A percentile compares a stretch with the other conserved stretches of the same genome.
Evolutionary conservation across 2,888 invertebrate species (phyloP).

Genomic region (Pilophorus perplexus): DNA sequence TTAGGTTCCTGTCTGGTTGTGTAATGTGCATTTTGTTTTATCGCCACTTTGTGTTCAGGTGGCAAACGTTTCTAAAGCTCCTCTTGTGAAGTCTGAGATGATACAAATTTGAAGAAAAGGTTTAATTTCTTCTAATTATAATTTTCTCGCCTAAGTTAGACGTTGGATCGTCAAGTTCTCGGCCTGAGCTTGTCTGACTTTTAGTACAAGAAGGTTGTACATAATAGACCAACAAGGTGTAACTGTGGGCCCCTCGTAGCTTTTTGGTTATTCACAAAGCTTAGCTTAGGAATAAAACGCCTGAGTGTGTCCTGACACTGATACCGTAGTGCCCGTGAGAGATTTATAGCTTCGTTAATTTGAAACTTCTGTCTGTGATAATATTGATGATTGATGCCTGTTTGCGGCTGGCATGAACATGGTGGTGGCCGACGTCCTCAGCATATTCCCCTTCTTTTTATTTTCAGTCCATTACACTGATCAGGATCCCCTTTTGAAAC

Average conservation of each 20-base stretch:
- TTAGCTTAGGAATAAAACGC: slow-evolving; percentile 32
- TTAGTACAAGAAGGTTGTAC: slow-evolving; percentile 23
- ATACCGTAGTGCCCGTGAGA: slow-evolving; percentile 44
- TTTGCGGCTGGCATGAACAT: slow-evolving; percentile 47
- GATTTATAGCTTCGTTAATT: slow-evolving; percentile 44
- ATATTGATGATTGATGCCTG: slow-evolving; percentile 36
- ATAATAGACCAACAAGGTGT: slow-evolving; percentile 21
- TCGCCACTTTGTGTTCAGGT: too few relatives aligned
- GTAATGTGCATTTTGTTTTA: too few relatives aligned
- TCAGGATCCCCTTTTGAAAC: too few relatives aligned
- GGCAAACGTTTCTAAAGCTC: too few relatives aligned
- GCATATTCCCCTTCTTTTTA: too few relatives aligned
- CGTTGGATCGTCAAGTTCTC: too few relatives aligned
- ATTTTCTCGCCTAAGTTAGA: too few relatives aligned
- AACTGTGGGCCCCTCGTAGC: slow-evolving; percentile 6
- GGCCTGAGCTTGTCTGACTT: slow-evolving; percentile 35
- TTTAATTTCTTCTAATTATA: too few relatives aligned
- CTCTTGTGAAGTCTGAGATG: too few relatives aligned
- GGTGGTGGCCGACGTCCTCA: slow-evolving; percentile 45
- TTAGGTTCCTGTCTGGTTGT: too few relatives aligned
- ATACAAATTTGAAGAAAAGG: too few relatives aligned
- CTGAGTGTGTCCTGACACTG: slow-evolving; percentile 30
- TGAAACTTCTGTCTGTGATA: slow-evolving; percentile 33
- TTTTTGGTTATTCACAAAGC: slow-evolving; percentile 46
- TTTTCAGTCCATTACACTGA: too few relatives aligned